Conservation (phyloP, 2,888 invertebrate species). For the Plutella xylostella region DNA sequence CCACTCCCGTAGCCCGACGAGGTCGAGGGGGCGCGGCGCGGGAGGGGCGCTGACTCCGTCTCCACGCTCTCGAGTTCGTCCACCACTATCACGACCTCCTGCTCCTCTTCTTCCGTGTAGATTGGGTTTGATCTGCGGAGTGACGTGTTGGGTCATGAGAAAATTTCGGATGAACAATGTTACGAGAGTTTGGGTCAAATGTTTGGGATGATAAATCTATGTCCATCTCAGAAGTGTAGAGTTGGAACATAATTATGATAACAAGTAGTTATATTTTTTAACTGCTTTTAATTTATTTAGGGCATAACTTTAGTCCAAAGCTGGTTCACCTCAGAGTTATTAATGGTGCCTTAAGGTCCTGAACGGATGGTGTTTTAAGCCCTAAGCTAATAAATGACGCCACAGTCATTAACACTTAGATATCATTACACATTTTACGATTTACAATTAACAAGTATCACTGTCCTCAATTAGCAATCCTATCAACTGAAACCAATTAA, state of each 20-base stretch:
- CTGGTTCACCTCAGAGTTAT: too few species aligned
- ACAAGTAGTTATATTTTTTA: neutral
- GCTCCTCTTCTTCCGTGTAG: constrained; percentile 58
- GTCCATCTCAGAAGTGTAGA: neutral
- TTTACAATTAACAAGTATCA: too few species aligned
- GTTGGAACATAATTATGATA: neutral
- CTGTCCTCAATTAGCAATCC: too few species aligned
- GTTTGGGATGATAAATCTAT: neutral
- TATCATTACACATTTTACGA: too few species aligned
- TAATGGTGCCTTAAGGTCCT: too few species aligned
- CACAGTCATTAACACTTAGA: too few species aligned
- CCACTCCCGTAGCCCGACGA: constrained; percentile 62
- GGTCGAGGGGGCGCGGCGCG: constrained; percentile 53
- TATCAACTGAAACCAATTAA: too few species aligned
- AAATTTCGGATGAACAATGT: neutral
- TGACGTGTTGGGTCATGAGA: neutral
- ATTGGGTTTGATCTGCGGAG: constrained; percentile 53
- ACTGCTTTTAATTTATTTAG: neutral
- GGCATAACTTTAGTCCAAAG: too few species aligned
- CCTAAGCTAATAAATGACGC: too few species aligned
- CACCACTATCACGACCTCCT: constrained; percentile 62
- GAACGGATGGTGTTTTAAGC: too few species aligned
- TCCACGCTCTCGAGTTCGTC: constrained; percentile 44
- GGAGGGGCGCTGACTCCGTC: constrained; percentile 29
- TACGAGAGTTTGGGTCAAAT: neutral